Evolutionary conservation across 2,797 vertebrate species (phyloP), one percentile per base, ranked within the genome.

Genomic region (Danio jaintianensis): DNA sequence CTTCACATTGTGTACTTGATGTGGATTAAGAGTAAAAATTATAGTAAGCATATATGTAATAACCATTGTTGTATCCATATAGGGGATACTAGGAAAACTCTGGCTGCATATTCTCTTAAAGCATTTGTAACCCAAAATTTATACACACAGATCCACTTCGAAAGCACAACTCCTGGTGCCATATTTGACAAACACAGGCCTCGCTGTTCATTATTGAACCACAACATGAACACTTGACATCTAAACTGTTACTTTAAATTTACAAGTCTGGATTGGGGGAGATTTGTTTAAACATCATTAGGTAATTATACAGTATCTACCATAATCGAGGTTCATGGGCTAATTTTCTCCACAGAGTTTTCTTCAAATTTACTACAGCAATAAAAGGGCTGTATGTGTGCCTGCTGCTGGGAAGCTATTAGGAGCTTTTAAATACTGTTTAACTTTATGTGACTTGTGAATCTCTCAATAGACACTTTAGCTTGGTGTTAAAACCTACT

Each of bases 131-230:
- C 80, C 55, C 42, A 18, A 13, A 38, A 11, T 69, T 67, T 47
- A 82, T 80, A 38, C 18, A 75, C 48, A 52, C 16, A 62, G 16
- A 67, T 76, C 84, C 63, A 64, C 80, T 67, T 87, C 29, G 29
- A 29, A 29, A 29, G 29, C 29, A 29, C 29, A 29, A 29, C 29
- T 29, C 3, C 7, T 29, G 42, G 12, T 11, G 20, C n/a, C 10
- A 66, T 20, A 64, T 64, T n/a, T 64, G 62, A 47, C 12, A 22
- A n/a, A 62, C 10, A 40, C 59, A 0, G 36, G 18, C 47, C 36
- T 66, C 12, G 13, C 58, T 29, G 56, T 7, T 59, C 12, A 61
- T 64, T 1, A 20, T 7, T 16, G 11, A 48, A 3, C 20, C 8
- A 67, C 5, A 48, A 66, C 12, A 20, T 43, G n/a, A 15, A 8